Percentiles rank a stretch among this genome's conserved stretches.
These are phyloP conservation scores for Beroe forskalii DNA, from an alignment of 37 sponge, comb jelly and placozoan species.

Conservation along the genomic window DNA sequence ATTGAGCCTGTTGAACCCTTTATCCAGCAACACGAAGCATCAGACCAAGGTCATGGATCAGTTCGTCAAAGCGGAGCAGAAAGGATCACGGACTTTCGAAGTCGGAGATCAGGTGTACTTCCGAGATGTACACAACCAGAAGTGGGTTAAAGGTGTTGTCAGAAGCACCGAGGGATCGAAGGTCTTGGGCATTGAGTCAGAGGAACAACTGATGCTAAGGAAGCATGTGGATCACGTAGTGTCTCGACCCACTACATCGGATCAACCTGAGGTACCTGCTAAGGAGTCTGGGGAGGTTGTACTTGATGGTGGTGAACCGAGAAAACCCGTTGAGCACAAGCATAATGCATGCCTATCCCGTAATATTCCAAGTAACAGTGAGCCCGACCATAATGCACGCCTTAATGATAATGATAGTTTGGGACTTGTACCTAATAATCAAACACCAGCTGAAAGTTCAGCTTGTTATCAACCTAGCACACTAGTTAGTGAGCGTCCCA, in stretches of 20 bases:
- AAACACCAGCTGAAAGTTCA: no score
- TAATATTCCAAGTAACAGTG: no score
- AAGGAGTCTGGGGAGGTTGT: no score
- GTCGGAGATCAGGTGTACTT: neutral
- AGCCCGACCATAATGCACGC: no score
- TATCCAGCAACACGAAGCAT: neutral
- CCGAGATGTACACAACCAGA: neutral
- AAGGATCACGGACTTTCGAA: neutral
- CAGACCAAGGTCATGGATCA: neutral
- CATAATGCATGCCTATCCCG: no score
- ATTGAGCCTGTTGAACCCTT: neutral
- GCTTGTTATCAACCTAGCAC: no score
- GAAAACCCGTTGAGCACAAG: no score
- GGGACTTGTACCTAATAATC: no score
- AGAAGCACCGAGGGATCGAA: neutral
- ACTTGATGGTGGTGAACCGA: no score
- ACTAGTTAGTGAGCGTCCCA: neutral
- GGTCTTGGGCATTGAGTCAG: neutral
- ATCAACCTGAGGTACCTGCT: no score
- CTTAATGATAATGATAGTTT: no score
- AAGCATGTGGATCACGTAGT: neutral
- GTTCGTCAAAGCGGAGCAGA: neutral
- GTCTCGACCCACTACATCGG: neutral
- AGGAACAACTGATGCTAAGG: neutral
- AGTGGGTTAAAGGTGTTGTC: neutral